A percentile compares a stretch with the other conserved stretches of the same genome.
These are phyloP conservation scores for Callyntrura sp. DNA, from an alignment of 2,888 invertebrate species.

Conservation along the genomic window DNA sequence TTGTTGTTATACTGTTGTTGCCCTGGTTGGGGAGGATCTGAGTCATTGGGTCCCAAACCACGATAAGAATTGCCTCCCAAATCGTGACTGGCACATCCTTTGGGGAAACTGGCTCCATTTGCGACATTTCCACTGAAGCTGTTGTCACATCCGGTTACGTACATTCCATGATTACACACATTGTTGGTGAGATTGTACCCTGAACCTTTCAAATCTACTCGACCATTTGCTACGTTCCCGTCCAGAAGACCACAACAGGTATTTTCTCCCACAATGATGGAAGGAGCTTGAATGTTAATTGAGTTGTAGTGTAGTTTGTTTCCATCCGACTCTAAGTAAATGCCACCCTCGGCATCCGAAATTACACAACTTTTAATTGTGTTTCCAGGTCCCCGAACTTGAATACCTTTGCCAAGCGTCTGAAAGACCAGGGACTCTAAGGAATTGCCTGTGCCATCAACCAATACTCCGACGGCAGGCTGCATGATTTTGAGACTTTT, in stretches of 20 bases:
- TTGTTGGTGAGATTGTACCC: constrained; percentile 80
- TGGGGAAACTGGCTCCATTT: constrained; percentile 81
- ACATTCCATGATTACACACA: constrained; percentile 82
- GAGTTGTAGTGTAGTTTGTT: constrained; percentile 82
- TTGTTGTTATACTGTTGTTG: constrained; percentile 69
- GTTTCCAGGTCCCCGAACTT: constrained; percentile 78
- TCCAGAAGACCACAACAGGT: constrained; percentile 81
- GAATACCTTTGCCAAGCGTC: constrained; percentile 80
- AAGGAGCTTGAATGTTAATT: constrained; percentile 83
- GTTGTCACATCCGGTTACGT: constrained; percentile 81
- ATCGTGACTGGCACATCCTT: constrained; percentile 77
- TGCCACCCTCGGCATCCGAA: constrained; percentile 77
- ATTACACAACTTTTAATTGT: constrained; percentile 81
- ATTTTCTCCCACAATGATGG: constrained; percentile 79
- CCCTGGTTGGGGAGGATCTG: constrained; percentile 79
- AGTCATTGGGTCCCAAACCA: constrained; percentile 82
- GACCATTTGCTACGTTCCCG: constrained; percentile 82
- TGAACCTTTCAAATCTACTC: constrained; percentile 80
- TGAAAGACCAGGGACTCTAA: constrained; percentile 76
- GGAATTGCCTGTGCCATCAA: constrained; percentile 80
- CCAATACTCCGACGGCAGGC: constrained; percentile 80
- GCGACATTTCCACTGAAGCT: constrained; percentile 80
- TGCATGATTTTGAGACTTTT: constrained; percentile 82
- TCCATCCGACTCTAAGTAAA: constrained; percentile 79
- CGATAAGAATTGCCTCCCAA: constrained; percentile 78